Base-by-base conservation (phyloP, 2,888 invertebrate species). In the Conistra vaccinii region DNA sequence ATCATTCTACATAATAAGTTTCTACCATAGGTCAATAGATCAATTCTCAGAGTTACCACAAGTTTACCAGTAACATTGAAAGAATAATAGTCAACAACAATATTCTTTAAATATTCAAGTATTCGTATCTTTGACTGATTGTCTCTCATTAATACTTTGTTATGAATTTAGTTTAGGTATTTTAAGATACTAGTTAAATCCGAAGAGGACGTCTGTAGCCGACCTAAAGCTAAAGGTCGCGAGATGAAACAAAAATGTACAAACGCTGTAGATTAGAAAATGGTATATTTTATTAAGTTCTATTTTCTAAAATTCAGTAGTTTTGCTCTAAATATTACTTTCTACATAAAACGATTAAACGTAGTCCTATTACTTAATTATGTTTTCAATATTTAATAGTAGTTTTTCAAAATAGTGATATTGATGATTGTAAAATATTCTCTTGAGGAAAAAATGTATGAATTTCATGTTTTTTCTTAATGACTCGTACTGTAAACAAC, bases 241-340 rank as follows among this genome's bases (percentile, higher is more conserved):
- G 53, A 32, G 60, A 45, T 62, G 23, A 67, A 73, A 79, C 69
- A 79, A 78, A 68, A 80, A 80, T 74, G 84, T 87, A 86, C 84
- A 87, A 87, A 87, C 69, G 80, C 73, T 84, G 81, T 86, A 86
- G 80, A 75, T 85, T 81, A 82, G 75, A 83, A 83, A 85, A 78
- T 85, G 71, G 80, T 70, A 69, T 67, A 39, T 12, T 62, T 14
- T 3, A 29, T 10, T 76, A 63, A 72, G 70, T 78, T 83, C 61
- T 76, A 73, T 87, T 80, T 78, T 87, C 74, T 80, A 80, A 76
- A 76, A 77, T 81, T 86, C 82, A 75, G 73, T 61, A 29, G 69
- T 69, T 84, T 78, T 66, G 39, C 42, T 71, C 9, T 35, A 39
- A n/a, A 17, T 42, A n/a, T 66, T 26, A 39, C 65, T 57, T 73